Evolutionary conservation across 2,113 vertebrate genomes (phyloP), one percentile per base, ranked within the genome.

Genomic region (Menura novaehollandiae): DNA sequence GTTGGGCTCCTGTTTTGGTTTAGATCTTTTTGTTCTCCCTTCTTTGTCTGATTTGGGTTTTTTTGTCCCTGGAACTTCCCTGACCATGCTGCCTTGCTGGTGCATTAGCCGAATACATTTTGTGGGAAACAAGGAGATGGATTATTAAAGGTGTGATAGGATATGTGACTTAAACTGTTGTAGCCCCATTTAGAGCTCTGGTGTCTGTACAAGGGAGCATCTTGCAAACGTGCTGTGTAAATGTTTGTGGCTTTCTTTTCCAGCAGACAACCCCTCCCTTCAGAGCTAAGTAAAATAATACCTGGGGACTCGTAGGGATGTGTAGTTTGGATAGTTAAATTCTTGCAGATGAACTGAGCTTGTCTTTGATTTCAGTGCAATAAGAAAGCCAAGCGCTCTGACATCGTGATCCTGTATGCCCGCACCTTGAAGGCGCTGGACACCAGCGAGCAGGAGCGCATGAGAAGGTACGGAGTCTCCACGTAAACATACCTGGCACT

Each of bases 321-420:
- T 7, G 0, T 4, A 16, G 30, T 52, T 80, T 43, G 53, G 21
- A 11, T 14, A 12, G 39, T 32, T 62, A 3, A 46, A 22, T 69
- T 69, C 76, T 52, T 24, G 62, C 15, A 2, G 47, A 1, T 46
- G 35, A 95, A 14, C 46, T 55, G 44, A 96, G 47, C 46, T 15
- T 97, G 4, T 95, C 77, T 88, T 80, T 68, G 53, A 35, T 85
- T 95, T 37, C 84, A 99, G 99, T 99, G 99, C 96, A 99, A 99
- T 94, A 99, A 99, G 98, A 99, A 99, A 75, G 99, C 99, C 4
- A 99, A 99, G 91, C 98, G 98, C 2, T 98, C 98, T 0, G 99
- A 99, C 89, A 98, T 99, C 5, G 98, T 99, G 85, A 73, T 99
- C 55, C 98, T 99, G 59, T 99, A 99, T 7, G 99, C 99, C 4